Evolutionary conservation across 2,888 invertebrate species (phyloP).

Genomic region (Drosophila kuntzei): DNA sequence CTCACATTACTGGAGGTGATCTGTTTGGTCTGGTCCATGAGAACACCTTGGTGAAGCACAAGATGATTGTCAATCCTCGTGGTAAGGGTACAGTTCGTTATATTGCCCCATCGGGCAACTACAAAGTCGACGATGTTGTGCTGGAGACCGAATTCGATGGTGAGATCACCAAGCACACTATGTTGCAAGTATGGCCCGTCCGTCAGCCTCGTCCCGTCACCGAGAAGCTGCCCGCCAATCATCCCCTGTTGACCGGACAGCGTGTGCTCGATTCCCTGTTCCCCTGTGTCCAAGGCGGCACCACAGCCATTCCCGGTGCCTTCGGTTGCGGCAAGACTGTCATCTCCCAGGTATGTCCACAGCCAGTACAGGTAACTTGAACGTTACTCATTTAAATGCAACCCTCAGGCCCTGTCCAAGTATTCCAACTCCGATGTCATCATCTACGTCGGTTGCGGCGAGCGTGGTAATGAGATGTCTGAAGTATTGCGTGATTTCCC

Average conservation of each 20-base stretch:
- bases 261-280: conserved; percentile 99
- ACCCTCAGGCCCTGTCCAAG: conserved; percentile 94
- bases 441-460: conserved; percentile 99
- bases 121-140: conserved; percentile 97
- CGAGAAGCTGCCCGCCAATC: conserved; percentile 99
- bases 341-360: conserved; percentile 89
- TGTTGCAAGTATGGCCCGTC: conserved; percentile 99
- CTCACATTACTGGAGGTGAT: conserved; percentile 99
- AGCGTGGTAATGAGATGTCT: conserved; percentile 99
- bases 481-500: conserved; percentile 99
- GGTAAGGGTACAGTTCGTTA: conserved; percentile 98
- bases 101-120: conserved; percentile 96
- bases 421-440: conserved; percentile 99
- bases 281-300: conserved; percentile 99
- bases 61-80: conserved; percentile 96
- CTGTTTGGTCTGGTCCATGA: conserved; percentile 98
- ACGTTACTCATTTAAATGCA: background rate
- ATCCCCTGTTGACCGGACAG: conserved; percentile 99
- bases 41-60: conserved; percentile 98
- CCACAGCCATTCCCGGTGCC: conserved; percentile 99
- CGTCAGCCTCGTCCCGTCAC: conserved; percentile 98
- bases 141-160: conserved; percentile 99
- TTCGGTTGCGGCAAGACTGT: conserved; percentile 99
- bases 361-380: accelerated
- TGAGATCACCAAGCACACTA: conserved; percentile 94